Conservation (phyloP, 23 tunicate genomes). For the Ascidia mentula region DNA sequence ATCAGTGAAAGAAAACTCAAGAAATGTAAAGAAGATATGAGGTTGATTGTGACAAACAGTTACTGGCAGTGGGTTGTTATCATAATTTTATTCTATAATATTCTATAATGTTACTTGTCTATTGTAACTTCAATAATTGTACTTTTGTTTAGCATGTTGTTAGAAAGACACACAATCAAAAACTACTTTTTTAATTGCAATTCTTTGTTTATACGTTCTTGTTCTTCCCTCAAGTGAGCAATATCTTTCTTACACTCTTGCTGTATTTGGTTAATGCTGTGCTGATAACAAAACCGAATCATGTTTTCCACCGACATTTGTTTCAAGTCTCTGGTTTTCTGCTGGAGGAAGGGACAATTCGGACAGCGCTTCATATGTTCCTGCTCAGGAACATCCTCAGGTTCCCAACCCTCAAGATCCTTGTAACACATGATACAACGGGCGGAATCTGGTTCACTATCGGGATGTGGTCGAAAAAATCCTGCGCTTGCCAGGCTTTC, state of each 20-base stretch:
- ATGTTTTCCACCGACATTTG: conserved; percentile 49
- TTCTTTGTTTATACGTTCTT: neutral
- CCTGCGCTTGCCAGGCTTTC: conserved; percentile 68
- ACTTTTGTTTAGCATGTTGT: no score
- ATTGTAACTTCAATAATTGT: no score
- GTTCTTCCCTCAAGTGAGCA: neutral
- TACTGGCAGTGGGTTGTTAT: no score
- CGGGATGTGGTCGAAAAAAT: conserved; percentile 90
- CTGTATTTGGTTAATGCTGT: neutral
- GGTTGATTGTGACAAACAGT: no score
- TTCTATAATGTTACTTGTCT: no score
- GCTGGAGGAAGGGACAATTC: conserved; percentile 45
- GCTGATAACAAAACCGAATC: conserved; percentile 1
- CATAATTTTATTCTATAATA: no score
- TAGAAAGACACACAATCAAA: neutral
- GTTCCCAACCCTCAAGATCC: conserved; percentile 93
- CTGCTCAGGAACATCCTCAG: conserved; percentile 47
- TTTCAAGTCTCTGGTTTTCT: conserved; percentile 18
- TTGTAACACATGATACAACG: conserved; percentile 75
- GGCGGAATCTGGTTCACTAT: conserved; percentile 55
- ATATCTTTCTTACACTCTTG: neutral
- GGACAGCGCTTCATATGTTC: conserved; percentile 55
- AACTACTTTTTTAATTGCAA: neutral
- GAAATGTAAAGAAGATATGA: no score
- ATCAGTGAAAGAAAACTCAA: no score